Conservation (phyloP, 2,888 invertebrate genomes). For the Lutraria lutraria region DNA sequence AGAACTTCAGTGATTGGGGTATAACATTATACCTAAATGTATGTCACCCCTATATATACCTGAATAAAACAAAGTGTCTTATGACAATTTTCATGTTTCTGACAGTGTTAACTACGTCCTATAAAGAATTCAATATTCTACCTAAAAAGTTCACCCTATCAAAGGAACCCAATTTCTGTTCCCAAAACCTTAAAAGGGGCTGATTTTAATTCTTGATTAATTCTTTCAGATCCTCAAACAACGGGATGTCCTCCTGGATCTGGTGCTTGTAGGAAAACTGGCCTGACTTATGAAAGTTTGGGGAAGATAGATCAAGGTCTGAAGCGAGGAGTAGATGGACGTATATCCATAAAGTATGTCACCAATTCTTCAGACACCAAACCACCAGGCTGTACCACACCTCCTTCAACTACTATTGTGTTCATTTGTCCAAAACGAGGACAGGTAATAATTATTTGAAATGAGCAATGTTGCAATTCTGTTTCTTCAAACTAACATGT, state of each 20-base stretch:
- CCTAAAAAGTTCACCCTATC: no score
- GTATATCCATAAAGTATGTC: conserved; percentile 71
- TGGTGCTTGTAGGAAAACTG: conserved; percentile 71
- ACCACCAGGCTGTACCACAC: conserved; percentile 71
- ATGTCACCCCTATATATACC: no score
- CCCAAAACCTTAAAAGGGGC: no score
- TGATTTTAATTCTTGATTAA: not conserved
- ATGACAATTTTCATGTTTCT: no score
- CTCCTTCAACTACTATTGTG: conserved; percentile 78
- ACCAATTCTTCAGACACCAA: conserved; percentile 43
- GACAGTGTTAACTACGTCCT: no score
- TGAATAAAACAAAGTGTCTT: no score
- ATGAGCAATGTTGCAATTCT: not conserved
- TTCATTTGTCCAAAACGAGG: conserved; percentile 78
- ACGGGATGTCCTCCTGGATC: conserved; percentile 72
- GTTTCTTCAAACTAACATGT: not conserved
- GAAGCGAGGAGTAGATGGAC: conserved; percentile 59
- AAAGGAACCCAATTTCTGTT: no score
- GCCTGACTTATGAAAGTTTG: conserved; percentile 33
- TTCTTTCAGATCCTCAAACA: conserved; percentile 52
- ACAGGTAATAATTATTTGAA: not conserved
- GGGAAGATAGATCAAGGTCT: conserved; percentile 69
- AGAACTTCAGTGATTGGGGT: no score
- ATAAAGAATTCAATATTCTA: no score
- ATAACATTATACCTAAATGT: no score